Conservation (phyloP, 2,113 vertebrate species). For the Anarrhichthys ocellatus region DNA sequence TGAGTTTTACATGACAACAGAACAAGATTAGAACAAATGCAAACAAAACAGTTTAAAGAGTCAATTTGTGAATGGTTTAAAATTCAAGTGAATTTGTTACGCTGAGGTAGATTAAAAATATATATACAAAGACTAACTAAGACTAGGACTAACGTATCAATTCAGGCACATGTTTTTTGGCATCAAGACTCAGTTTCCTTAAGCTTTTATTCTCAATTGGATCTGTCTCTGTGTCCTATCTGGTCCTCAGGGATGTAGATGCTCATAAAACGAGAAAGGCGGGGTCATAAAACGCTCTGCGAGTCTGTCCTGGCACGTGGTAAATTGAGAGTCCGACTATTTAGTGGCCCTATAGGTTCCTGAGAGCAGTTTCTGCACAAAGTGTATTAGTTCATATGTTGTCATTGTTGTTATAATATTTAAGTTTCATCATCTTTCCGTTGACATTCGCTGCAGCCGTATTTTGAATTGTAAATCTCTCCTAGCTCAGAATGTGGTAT, state of each 20-base stretch:
- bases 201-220: neutral
- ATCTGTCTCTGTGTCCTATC: neutral
- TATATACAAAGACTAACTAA: neutral
- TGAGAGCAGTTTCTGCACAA: neutral
- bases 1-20: too few relatives aligned
- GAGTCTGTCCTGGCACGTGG: neutral
- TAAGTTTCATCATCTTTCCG: neutral
- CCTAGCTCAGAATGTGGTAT: neutral
- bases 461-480: conserved; percentile 16
- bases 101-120: neutral
- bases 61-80: neutral
- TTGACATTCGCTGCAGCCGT: neutral
- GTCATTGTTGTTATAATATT: neutral
- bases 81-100: neutral
- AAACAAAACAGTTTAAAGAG: neutral
- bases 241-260: neutral
- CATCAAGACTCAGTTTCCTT: neutral
- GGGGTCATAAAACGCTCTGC: neutral
- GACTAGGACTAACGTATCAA: neutral
- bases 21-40: neutral
- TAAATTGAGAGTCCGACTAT: neutral
- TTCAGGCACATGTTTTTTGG: neutral
- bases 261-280: neutral
- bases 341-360: neutral
- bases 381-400: neutral